A percentile compares a stretch with the other conserved stretches of the same genome.
phyloP scores from a whole-genome alignment of 2,797 vertebrate genomes.

The Eulemur mongoz region DNA sequence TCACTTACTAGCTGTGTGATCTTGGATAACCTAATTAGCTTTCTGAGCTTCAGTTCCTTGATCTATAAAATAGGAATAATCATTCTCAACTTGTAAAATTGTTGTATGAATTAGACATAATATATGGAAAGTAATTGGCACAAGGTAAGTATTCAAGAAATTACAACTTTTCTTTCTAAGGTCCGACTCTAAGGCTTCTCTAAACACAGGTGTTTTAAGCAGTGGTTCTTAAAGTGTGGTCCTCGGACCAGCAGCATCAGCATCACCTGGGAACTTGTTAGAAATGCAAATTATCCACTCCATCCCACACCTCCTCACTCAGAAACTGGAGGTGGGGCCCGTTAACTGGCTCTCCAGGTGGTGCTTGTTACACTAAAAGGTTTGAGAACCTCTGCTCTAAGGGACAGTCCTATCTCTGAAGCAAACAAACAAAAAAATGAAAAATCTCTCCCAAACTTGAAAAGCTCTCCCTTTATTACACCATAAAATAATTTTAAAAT shows the following conservation, averaged over 20 bases:
- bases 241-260: background rate
- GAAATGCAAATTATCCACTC: background rate
- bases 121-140: background rate
- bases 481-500: slow-evolving; percentile 40
- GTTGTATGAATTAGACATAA: background rate
- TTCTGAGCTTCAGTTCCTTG: background rate
- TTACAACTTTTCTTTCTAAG: background rate
- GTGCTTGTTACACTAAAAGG: background rate
- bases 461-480: background rate
- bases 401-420: background rate
- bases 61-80: background rate
- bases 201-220: background rate
- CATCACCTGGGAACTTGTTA: background rate
- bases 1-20: background rate
- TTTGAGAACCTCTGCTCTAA: background rate
- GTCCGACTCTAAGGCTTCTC: background rate
- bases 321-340: background rate
- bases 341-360: background rate
- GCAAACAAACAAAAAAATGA: background rate
- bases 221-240: background rate
- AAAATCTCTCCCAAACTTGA: slow-evolving; percentile 28
- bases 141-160: background rate
- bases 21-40: background rate
- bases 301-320: background rate
- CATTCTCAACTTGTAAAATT: background rate